Evolutionary conservation across 1,140 invertebrate species (phyloP).

Genomic region (Ephestia elutella): DNA sequence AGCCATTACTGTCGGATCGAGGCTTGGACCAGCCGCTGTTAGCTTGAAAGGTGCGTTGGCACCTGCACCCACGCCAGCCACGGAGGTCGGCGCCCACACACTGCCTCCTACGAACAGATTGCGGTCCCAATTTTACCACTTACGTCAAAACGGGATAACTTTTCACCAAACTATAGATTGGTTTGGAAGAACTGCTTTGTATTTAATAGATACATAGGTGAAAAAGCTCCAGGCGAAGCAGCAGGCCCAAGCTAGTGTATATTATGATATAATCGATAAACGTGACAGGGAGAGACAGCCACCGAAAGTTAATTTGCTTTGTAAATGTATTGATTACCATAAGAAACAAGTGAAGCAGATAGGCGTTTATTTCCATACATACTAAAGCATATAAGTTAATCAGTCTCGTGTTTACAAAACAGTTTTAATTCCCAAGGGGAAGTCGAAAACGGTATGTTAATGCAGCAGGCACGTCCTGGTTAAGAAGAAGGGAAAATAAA

Average conservation of each 20-base stretch:
- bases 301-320: background rate
- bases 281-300: background rate
- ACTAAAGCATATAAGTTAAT: background rate
- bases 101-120: constrained; percentile 27
- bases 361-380: constrained; percentile 1
- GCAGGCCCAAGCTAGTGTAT: too few relatives aligned
- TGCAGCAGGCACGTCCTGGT: background rate
- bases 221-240: too few relatives aligned
- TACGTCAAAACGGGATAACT: background rate
- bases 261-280: constrained; percentile 13
- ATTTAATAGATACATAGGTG: too few relatives aligned
- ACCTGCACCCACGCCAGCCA: constrained; percentile 56
- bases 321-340: background rate
- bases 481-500: background rate
- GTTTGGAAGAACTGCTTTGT: too few relatives aligned
- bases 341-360: background rate
- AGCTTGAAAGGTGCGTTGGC: constrained; percentile 61
- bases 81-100: constrained; percentile 47
- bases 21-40: constrained; percentile 23
- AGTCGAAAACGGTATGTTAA: background rate
- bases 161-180: too few relatives aligned
- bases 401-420: background rate
- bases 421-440: constrained; percentile 1
- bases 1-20: constrained; percentile 24
- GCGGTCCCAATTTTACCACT: constrained; percentile 1